Base-by-base conservation (phyloP, 2,113 vertebrate genomes). In the Lepus europaeus region DNA sequence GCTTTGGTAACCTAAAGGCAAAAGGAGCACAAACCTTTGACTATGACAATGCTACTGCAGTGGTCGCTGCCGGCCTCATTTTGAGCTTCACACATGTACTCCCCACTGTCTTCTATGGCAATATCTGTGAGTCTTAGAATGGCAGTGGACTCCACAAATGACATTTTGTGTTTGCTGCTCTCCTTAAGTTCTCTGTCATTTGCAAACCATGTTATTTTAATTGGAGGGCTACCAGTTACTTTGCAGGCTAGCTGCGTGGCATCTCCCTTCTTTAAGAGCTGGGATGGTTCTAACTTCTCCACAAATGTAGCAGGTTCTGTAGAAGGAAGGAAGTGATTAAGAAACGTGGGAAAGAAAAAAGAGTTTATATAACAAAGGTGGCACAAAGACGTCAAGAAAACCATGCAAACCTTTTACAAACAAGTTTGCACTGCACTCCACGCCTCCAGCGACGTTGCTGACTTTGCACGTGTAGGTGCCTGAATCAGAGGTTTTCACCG, bases 371-470 rank as follows among this genome's bases (percentile, higher is more conserved):
- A 53, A 83, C 91, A 96, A 80, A 2, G 76, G 68, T 10, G 66
- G 56, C 12, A 68, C 36, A 92, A 93, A 93, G 94, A 91, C 64
- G 45, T 88, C 78, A 83, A 97, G 96, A 88, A 97, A 95, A 97
- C 97, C 91, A 98, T 0, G 97, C 99, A 94, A 98, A 99, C 99
- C 99, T 99, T 99, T 99, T 4, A 99, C 99, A 98, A 99, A 99
- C 86, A 99, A 98, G 91, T 98, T 98, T 93, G 98, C 97, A 61
- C 98, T 99, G 98, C 99, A 99, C 77, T 98, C 98, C 98, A 99
- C 98, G 79, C 98, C 98, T 80, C 99, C 99, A 3, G 99, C 99
- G 31, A 99, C 98, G 0, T 99, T 99, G 97, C 98, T 98, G 82
- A 99, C 98, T 98, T 99, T 99, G 98, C 99, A 99, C 3, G 98